phyloP scores from a whole-genome alignment of 2,888 invertebrate species.

The Cataglyphis altisquamis region DNA sequence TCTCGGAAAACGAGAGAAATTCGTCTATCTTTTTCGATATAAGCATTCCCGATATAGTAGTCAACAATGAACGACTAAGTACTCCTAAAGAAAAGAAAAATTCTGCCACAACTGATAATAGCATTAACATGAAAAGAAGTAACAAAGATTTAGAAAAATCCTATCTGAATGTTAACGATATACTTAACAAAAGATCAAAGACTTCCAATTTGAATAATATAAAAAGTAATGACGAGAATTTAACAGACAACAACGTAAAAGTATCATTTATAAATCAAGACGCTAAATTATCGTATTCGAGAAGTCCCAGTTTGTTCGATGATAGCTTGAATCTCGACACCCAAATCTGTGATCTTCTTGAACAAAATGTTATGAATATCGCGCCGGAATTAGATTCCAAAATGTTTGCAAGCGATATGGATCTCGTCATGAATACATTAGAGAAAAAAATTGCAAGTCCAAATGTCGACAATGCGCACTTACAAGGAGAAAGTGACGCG shows the following conservation, averaged over 20 bases:
- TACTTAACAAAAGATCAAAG: conserved; percentile 48
- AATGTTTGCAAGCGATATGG: conserved; percentile 39
- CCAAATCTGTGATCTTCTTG: conserved; percentile 87
- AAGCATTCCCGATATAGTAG: conserved; percentile 52
- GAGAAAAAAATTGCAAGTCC: conserved; percentile 1
- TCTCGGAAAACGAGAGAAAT: conserved; percentile 30
- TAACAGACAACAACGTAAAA: conserved; percentile 16
- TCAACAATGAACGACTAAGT: conserved; percentile 44
- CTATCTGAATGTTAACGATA: neutral
- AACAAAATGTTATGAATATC: conserved; percentile 83
- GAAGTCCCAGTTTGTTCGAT: conserved; percentile 88
- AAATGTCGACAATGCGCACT: neutral
- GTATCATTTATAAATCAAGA: conserved; percentile 15
- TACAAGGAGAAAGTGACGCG: conserved; percentile 2
- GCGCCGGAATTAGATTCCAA: conserved; percentile 72
- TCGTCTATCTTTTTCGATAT: conserved; percentile 57
- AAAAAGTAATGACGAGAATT: neutral
- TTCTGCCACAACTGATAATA: neutral
- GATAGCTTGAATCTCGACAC: conserved; percentile 88
- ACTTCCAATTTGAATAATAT: neutral
- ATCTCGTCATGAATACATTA: conserved; percentile 3
- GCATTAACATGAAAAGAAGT: conserved; percentile 10
- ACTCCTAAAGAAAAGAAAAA: neutral
- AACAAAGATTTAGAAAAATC: neutral
- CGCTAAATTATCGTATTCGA: conserved; percentile 50